A percentile compares a stretch with the other conserved stretches of the same genome.
These are phyloP conservation scores for Penelope pileata DNA, from an alignment of 2,113 vertebrate genomes.

Conservation along the genomic window DNA sequence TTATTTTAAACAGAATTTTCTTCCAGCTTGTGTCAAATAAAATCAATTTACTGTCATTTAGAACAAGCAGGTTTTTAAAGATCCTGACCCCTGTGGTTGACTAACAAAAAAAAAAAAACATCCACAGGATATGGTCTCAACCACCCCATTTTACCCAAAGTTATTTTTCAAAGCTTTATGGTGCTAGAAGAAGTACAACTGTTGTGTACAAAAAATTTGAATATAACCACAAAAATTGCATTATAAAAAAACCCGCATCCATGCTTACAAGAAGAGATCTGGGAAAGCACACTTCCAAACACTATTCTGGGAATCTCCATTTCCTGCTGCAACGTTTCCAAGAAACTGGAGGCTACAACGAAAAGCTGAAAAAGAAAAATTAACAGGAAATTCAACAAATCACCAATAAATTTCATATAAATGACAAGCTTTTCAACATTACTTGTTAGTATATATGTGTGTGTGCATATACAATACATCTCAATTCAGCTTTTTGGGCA, in stretches of 20 bases:
- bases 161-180: background rate
- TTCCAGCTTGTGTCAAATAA: background rate
- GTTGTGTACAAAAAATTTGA: background rate
- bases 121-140: slow-evolving; percentile 15
- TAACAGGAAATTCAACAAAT: background rate
- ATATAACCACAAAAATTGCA: background rate
- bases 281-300: slow-evolving; percentile 85
- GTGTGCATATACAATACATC: background rate
- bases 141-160: background rate
- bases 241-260: background rate
- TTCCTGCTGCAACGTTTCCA: slow-evolving; percentile 91
- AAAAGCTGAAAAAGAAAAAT: slow-evolving; percentile 79
- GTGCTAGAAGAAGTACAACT: background rate
- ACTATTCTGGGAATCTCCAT: slow-evolving; percentile 86
- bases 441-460: background rate
- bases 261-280: slow-evolving; percentile 83
- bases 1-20: background rate
- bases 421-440: background rate
- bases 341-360: slow-evolving; percentile 94
- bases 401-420: background rate
- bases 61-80: slow-evolving; percentile 1
- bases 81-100: background rate
- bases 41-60: background rate
- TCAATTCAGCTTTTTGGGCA: background rate
- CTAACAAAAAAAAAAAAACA: background rate